Evolutionary conservation across 64 coral and sea anemone species (phyloP), one percentile per base, ranked within the genome.

Genomic region (Porites australiensis): DNA sequence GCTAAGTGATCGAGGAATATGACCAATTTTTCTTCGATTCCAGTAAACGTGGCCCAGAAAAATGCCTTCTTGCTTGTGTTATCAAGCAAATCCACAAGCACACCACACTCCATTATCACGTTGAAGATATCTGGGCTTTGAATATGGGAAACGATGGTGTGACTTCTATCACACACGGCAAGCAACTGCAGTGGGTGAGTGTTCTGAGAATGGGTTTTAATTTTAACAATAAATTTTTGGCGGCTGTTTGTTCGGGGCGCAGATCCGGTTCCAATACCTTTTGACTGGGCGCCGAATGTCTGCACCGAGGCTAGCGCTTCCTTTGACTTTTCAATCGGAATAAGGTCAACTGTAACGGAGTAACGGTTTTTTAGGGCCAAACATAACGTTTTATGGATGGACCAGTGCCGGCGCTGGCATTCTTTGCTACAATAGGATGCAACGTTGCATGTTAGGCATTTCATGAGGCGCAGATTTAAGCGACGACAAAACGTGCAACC

Each of bases 81-180:
- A 49, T 87, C 71, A 22, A 50, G 2, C 0, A 91, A 47, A 20
- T 14, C 21, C 63, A 92, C 95, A 75, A 97, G 82, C 65, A 97
- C 95, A 20, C 95, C 95, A 77, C 95, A 97, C 50, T 97, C 95
- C 95, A 97, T 97, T 51, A 97, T 94, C 3, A 97, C 70, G 44
- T 91, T 82, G 16, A 97, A 97, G 63, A 97, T 90, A 10, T 88
- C 92, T 12, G 95, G 92, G 48, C 95, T 93, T 71, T 94, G 79
- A 53, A 96, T 90, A 13, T 19, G 0, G 22, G 87, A 74, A 88
- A 92, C 77, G 37, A 95, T 61, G 10, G 20, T 60, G 5, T 85
- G 22, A 16, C 84, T 93, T 72, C 93, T 82, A 23, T 96, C 91
- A 50, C 93, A 96, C 6, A 93, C 22, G 48, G 9, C 13, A 13